Evolutionary conservation across 2,113 vertebrate genomes (phyloP), one percentile per base, ranked within the genome.

Genomic region (Mixornis gularis): DNA sequence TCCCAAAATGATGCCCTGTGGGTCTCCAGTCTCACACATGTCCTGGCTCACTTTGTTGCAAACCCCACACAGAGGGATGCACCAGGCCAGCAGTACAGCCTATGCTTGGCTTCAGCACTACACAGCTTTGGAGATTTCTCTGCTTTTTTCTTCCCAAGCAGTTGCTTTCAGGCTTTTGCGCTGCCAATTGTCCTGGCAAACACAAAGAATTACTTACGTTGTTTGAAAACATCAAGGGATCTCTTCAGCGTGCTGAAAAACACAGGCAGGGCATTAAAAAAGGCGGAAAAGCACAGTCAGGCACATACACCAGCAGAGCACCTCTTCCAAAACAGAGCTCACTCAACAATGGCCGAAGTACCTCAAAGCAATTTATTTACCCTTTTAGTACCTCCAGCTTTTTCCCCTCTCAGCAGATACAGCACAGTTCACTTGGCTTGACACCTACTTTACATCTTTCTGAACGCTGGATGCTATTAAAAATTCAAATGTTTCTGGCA

Each of bases 161-260:
- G 20, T 12, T 36, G 17, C 36, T 44, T 80, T 41, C 26, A 82
- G 63, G 40, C 17, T 59, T 74, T 36, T 24, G 17, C 2, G 1
- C 63, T 85, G 40, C 46, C 46, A 72, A 46, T 34, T 25, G 58
- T 29, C 62, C 73, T 66, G 20, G 44, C 38, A 89, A 85, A 53
- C 34, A n/a, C 1, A 15, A 80, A 19, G 60, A 59, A 68, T 65
- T 80, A 98, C 99, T 99, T 96, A 99, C 98, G 98, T 90, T 98
- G 97, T 95, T 99, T 99, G 86, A 99, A 99, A 92, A 98, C 92
- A 32, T 99, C 99, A 20, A 99, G 96, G 10, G 99, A 98, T 93
- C 97, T 97, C 97, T 99, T 99, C 95, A 99, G 94, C 0, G 98
- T 98, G 97, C 99, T 99, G 85, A 62, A 94, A 72, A 97, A 96